A percentile compares a stretch with the other conserved stretches of the same genome.
Evolutionary conservation across 1,140 invertebrate species (phyloP).

Genomic region (Drosophila pachea): DNA sequence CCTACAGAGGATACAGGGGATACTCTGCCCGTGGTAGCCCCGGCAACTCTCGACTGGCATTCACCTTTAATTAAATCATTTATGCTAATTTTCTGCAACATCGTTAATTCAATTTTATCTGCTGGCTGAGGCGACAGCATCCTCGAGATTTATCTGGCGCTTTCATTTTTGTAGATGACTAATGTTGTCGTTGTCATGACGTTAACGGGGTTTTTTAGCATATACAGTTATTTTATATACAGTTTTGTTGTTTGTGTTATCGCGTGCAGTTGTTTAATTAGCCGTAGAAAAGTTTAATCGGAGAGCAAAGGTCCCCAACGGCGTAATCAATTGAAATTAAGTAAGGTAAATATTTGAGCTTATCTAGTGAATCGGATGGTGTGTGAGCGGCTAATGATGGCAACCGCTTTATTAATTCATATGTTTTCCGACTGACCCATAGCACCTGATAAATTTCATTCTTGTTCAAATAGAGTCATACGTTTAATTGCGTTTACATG

Average conservation of each 20-base stretch:
- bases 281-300: conserved; percentile 1
- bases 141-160: neutral
- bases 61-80: conserved; percentile 77
- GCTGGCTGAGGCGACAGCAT: neutral
- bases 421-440: no score
- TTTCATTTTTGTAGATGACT: conserved; percentile 42
- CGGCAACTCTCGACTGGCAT: conserved; percentile 18
- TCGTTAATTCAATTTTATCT: conserved; percentile 68
- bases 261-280: conserved; percentile 38
- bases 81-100: conserved; percentile 72
- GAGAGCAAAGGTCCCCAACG: neutral
- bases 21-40: conserved; percentile 12
- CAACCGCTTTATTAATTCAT: no score
- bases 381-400: no score
- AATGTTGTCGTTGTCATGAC: conserved; percentile 18
- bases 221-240: neutral
- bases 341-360: conserved; percentile 37
- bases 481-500: neutral
- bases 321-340: conserved; percentile 28
- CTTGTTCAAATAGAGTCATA: neutral
- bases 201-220: conserved; percentile 25
- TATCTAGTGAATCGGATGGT: no score
- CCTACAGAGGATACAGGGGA: neutral
- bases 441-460: neutral
- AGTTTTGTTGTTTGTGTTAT: conserved; percentile 51